Conservation (phyloP, 2,888 invertebrate species). For the Nymphalis c-album region DNA sequence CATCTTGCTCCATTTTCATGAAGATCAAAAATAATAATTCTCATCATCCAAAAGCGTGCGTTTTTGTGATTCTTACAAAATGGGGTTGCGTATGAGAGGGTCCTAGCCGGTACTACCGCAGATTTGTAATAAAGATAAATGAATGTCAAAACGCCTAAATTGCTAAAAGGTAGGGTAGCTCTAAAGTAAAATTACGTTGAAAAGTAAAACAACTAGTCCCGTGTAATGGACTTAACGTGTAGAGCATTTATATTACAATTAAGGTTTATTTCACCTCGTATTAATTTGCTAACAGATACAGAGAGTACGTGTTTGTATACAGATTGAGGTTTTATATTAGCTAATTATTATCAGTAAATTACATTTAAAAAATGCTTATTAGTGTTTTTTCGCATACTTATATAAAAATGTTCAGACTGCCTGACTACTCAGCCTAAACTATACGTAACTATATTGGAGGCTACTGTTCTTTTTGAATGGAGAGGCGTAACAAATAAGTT, state of each 20-base stretch:
- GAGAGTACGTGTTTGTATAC: background rate
- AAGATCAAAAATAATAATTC: background rate
- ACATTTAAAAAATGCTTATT: background rate
- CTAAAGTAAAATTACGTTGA: slow-evolving; percentile 67
- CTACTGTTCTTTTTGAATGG: too few relatives aligned
- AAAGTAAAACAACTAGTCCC: slow-evolving; percentile 52
- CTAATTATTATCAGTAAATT: background rate
- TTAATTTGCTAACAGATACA: background rate
- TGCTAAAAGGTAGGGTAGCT: slow-evolving; percentile 42
- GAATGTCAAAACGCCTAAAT: slow-evolving; percentile 76
- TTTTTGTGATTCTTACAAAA: background rate
- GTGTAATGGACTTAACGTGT: slow-evolving; percentile 77
- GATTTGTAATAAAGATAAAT: slow-evolving; percentile 76
- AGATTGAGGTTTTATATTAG: background rate
- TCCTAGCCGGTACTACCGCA: background rate
- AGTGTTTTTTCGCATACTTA: background rate
- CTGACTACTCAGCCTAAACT: too few relatives aligned
- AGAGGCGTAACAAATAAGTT: too few relatives aligned
- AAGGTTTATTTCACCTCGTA: slow-evolving; percentile 55
- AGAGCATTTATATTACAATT: slow-evolving; percentile 73
- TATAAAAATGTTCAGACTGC: background rate
- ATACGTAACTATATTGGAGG: too few relatives aligned
- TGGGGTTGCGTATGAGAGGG: slow-evolving; percentile 11
- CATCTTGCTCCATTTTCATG: too few relatives aligned
- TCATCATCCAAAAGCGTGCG: background rate